Percentiles rank a stretch among this genome's conserved stretches.
These are phyloP conservation scores for Acleris literana DNA, from an alignment of 2,888 invertebrate species.

Conservation along the genomic window DNA sequence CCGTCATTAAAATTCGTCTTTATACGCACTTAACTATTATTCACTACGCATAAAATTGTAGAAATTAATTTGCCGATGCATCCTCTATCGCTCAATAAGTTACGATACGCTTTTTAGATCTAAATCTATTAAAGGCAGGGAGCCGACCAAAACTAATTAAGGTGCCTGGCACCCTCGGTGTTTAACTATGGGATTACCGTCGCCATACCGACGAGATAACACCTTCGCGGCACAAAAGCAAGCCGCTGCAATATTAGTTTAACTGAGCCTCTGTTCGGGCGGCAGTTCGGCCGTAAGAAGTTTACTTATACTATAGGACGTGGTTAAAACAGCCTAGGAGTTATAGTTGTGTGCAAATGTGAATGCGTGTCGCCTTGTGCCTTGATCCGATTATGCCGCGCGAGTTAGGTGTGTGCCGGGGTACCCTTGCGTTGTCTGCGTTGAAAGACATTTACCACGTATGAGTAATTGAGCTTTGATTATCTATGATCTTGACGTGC, in stretches of 20 bases:
- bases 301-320: background rate
- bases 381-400: slow-evolving; percentile 48
- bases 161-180: slow-evolving; percentile 19
- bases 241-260: slow-evolving; percentile 29
- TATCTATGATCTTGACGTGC: slow-evolving; percentile 5
- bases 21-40: no score
- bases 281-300: no score
- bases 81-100: no score
- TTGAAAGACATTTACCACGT: slow-evolving; percentile 16
- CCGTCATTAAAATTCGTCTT: no score
- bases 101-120: no score
- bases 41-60: no score
- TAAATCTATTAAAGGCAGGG: background rate
- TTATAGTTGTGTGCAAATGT: slow-evolving; percentile 43
- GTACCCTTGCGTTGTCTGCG: slow-evolving; percentile 29
- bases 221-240: slow-evolving; percentile 26
- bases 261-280: background rate
- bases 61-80: no score
- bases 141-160: slow-evolving; percentile 37
- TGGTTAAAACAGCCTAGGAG: slow-evolving; percentile 10
- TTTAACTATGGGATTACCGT: slow-evolving; percentile 48
- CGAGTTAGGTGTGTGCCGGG: slow-evolving; percentile 6
- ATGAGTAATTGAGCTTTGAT: slow-evolving; percentile 21
- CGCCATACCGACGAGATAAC: slow-evolving; percentile 52
- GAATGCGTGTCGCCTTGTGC: slow-evolving; percentile 40